These are phyloP conservation scores for Halyomorpha halys DNA, from an alignment of 1,140 invertebrate genomes.

Conservation along the genomic window DNA sequence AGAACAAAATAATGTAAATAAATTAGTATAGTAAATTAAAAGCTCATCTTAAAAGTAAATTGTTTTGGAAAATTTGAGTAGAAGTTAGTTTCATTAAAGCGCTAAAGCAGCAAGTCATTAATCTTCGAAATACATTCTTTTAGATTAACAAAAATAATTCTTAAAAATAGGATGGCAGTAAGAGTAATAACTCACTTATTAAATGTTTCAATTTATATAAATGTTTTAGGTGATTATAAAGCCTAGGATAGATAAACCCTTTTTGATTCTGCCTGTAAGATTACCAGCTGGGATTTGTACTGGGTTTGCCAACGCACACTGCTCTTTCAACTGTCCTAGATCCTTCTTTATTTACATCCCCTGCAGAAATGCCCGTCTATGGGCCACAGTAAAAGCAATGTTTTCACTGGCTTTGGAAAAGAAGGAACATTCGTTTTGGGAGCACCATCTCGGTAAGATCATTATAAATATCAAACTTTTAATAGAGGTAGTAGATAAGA, in stretches of 20 bases:
- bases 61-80: too few species aligned
- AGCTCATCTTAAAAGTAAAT: too few species aligned
- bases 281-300: not conserved
- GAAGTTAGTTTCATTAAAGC: too few species aligned
- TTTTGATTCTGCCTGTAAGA: not conserved
- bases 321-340: not conserved
- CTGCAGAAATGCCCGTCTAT: conserved; percentile 2
- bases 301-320: not conserved
- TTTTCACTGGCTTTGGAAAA: not conserved
- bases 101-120: too few species aligned
- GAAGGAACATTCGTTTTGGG: conserved; percentile 6
- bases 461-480: not conserved
- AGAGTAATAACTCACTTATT: too few species aligned
- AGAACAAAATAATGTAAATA: too few species aligned
- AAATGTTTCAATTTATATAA: too few species aligned
- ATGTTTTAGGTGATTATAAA: not conserved
- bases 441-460: conserved; percentile 1
- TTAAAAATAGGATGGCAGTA: too few species aligned
- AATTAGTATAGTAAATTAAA: too few species aligned
- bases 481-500: too few species aligned
- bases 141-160: too few species aligned
- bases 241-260: not conserved
- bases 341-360: not conserved
- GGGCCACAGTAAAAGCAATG: conserved; percentile 7
- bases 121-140: too few species aligned